Base-by-base conservation (phyloP, 1,140 invertebrate species). In the Trinorchestia longiramus region DNA sequence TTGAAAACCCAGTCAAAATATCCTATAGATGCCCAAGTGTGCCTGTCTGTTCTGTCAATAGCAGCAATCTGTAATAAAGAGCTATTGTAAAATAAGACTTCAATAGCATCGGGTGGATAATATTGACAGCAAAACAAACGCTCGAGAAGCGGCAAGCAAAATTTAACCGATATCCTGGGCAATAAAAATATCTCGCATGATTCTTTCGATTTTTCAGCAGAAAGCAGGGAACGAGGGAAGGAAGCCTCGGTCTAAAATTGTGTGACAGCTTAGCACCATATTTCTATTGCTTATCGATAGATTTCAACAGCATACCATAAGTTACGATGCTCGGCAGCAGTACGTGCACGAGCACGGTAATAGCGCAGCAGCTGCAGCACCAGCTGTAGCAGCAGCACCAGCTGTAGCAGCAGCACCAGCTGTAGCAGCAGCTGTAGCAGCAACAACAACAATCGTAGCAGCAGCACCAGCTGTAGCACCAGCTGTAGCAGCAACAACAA, bases 241-340 rank as follows among this genome's bases (percentile, higher is more conserved):
- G 19, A 36, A 77, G 62, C 28, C 62, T 77, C 11, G 88, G 43
- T 42, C 88, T 91, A 28, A 91, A 91, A 91, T 43, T 91, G 92
- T 45, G 92, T 47, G 92, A 47, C 44, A 94, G 92, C 92, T 44
- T 11, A 47, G 44, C 92, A 94, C 92, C 92, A 47, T 47, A 47
- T 94, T 94, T 94, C 92, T 94, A 94, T 94, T 47, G 92, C 92
- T 94, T 94, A 94, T 94, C 92, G 92, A 94, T 94, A 94, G 92
- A 94, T 94, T 94, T 94, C 92, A 94, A 4, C 43, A 45, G 62
- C 62, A 36, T 90, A 36, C 41, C n/a, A 90, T 90, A 90, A 90
- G n/a, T 90, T 90, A 90, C n/a, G 43, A 36, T 28, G 11, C 62
- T 77, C 15, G 36, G 88, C 88, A 42, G 88, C 88, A 43, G 62